Evolutionary conservation across 64 coral and sea anemone species (phyloP), one percentile per base, ranked within the genome.

Genomic region (Porites australiensis): DNA sequence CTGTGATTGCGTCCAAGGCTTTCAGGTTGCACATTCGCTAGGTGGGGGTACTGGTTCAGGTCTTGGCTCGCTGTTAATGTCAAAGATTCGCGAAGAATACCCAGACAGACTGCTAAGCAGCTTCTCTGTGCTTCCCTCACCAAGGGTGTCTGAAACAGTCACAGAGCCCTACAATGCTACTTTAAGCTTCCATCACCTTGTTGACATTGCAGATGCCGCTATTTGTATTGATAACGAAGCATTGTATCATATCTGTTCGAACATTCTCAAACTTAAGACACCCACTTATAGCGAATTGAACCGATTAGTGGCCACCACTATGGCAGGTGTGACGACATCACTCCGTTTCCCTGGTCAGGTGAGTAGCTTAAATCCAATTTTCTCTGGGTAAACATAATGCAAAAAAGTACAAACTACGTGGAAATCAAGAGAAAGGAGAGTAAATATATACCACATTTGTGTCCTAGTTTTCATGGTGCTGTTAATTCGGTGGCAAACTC

Each of bases 151-250:
- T 11, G 95, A 98, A 27, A 98, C 95, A 18, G 92, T 98, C 4
- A 98, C 95, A 4, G 95, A 98, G 79, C 95, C 95, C 6, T 98
- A 98, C 51, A 98, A 98, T 60, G 95, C 95, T 3, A 98, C 95
- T 19, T 50, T 98, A 47, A 94, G 95, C 51, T 98, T 98, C 55
- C 95, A 98, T 90, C 95, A 98, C 37, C 83, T 98, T 6, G 88
- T 98, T 58, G 95, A 98, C 78, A 88, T 98, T 67, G 92, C 95
- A 27, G 95, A 98, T 82, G 95, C 92, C 50, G 92, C 92, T 44
- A 87, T 98, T 87, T 98, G 95, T 94, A 94, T 98, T 3, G 95
- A 98, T 72, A 98, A 98, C 18, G 95, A 98, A 69, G 95, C 95
- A 27, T 90, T 98, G 75, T 98, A 98, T 77, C 87, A 94, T 72